phyloP scores from a whole-genome alignment of 2,888 invertebrate genomes.

The Spialia ferax region DNA sequence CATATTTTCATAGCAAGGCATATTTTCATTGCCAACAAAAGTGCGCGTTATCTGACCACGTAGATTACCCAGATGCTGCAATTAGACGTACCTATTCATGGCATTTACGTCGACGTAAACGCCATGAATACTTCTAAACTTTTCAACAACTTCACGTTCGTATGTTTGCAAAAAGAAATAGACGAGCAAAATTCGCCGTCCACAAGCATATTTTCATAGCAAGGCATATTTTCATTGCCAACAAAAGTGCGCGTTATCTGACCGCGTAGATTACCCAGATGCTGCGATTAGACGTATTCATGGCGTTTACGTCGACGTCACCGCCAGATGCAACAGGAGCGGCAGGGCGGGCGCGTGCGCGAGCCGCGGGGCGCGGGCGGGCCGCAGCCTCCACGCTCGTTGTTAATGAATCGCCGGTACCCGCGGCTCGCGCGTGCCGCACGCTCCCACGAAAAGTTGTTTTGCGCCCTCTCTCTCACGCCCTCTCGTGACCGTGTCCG shows the following conservation, averaged over 20 bases:
- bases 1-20: too few relatives aligned
- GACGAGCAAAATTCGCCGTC: not conserved
- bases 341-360: constrained; percentile 60
- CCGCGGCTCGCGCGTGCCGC: constrained; percentile 80
- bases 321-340: constrained; percentile 84
- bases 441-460: constrained; percentile 75
- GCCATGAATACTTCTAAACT: constrained; percentile 55
- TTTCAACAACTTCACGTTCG: constrained; percentile 12
- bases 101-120: constrained; percentile 78
- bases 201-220: constrained; percentile 15
- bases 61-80: constrained; percentile 68
- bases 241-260: constrained; percentile 64
- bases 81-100: constrained; percentile 83
- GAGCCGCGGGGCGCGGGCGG: constrained; percentile 60
- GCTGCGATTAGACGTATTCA: constrained; percentile 79
- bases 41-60: constrained; percentile 63
- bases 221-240: constrained; percentile 20
- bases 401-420: constrained; percentile 84
- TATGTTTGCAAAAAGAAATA: constrained; percentile 11
- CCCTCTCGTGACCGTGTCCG: constrained; percentile 63
- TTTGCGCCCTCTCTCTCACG: constrained; percentile 71
- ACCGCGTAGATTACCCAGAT: constrained; percentile 70
- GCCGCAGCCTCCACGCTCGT: constrained; percentile 79
- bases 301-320: constrained; percentile 79
- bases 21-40: constrained; percentile 51